These are phyloP conservation scores for Holocentrus rufus DNA, from an alignment of 2,797 vertebrate species.

Conservation along the genomic window DNA sequence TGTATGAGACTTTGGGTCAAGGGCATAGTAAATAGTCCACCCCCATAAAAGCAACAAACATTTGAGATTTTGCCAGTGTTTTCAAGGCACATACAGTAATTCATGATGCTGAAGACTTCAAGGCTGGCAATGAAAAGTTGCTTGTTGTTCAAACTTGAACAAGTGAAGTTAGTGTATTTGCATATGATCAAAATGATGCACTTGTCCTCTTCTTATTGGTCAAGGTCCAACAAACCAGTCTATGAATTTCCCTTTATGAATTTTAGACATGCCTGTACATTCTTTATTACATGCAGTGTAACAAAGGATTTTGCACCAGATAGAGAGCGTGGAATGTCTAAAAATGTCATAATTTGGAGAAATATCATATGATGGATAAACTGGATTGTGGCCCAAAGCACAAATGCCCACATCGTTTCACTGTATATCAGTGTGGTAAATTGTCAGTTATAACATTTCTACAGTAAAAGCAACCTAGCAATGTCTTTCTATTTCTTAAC, in stretches of 20 bases:
- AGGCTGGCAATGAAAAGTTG: constrained; percentile 19
- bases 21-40: constrained; percentile 39
- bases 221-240: constrained; percentile 46
- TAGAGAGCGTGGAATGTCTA: constrained; percentile 37
- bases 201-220: constrained; percentile 45
- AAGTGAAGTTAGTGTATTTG: constrained; percentile 48
- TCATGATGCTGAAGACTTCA: constrained; percentile 45
- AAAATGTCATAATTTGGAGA: constrained; percentile 35
- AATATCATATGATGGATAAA: constrained; percentile 38
- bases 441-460: constrained; percentile 57
- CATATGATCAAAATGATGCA: constrained; percentile 45
- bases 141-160: constrained; percentile 36
- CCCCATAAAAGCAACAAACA: constrained; percentile 39
- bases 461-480: constrained; percentile 43
- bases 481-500: constrained; percentile 22
- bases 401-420: constrained; percentile 70
- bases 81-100: constrained; percentile 17
- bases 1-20: constrained; percentile 58
- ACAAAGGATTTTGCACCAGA: constrained; percentile 20
- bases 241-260: constrained; percentile 41
- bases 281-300: neutral
- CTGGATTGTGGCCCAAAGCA: constrained; percentile 64
- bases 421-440: constrained; percentile 77
- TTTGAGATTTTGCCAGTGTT: constrained; percentile 45
- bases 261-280: constrained; percentile 38